Percentiles rank a stretch among this genome's conserved stretches.
phyloP scores from a whole-genome alignment of 2,888 invertebrate genomes.

The Linnaemya tessellans region DNA sequence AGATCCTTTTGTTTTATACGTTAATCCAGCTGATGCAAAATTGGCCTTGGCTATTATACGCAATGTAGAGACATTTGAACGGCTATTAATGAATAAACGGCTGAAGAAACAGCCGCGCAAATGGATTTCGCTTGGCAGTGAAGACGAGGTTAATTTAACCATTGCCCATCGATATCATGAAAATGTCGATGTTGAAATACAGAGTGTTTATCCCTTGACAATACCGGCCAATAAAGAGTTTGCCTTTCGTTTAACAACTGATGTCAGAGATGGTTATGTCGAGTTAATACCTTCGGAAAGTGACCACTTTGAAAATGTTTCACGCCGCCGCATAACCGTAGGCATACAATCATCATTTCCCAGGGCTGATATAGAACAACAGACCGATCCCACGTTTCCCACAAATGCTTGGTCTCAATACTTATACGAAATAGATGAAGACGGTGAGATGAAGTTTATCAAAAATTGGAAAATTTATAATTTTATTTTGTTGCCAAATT shows the following conservation, averaged over 20 bases:
- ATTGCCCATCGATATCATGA: conserved; percentile 84
- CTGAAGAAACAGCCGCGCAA: conserved; percentile 85
- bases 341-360: conserved; percentile 86
- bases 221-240: conserved; percentile 84
- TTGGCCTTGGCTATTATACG: conserved; percentile 84
- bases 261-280: conserved; percentile 88
- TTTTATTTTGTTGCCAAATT: conserved; percentile 62
- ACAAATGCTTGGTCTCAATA: conserved; percentile 89
- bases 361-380: conserved; percentile 84
- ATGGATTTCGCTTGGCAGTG: conserved; percentile 88
- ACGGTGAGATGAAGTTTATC: conserved; percentile 74
- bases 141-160: conserved; percentile 85
- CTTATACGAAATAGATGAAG: conserved; percentile 83
- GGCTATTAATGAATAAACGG: conserved; percentile 84
- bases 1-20: conserved; percentile 89
- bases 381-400: conserved; percentile 88
- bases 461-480: neutral
- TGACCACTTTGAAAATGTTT: conserved; percentile 85
- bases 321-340: conserved; percentile 85
- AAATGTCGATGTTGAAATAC: conserved; percentile 87
- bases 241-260: conserved; percentile 84
- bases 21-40: conserved; percentile 84
- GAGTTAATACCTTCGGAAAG: conserved; percentile 86
- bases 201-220: conserved; percentile 85
- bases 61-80: conserved; percentile 84